phyloP scores from a whole-genome alignment of 2,113 vertebrate species.

The Strix aluco region DNA sequence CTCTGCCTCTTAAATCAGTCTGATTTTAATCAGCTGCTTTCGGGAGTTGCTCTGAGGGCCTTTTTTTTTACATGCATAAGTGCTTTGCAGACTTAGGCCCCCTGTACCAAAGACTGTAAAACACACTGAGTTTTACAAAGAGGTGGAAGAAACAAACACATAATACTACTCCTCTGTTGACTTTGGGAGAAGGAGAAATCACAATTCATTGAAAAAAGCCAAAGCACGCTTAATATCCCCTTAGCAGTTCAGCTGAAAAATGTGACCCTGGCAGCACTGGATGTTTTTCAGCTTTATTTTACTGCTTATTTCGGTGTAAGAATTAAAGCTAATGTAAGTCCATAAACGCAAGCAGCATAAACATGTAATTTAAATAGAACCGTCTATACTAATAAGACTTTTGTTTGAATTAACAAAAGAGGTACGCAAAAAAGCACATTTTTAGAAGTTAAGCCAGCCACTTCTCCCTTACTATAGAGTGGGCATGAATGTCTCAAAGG shows the following conservation, averaged over 20 bases:
- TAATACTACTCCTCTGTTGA: neutral
- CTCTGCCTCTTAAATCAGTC: constrained; percentile 10
- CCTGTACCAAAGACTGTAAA: neutral
- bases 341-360: neutral
- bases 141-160: neutral
- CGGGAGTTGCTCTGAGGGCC: neutral
- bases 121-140: neutral
- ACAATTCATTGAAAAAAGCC: neutral
- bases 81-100: neutral
- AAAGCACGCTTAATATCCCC: neutral
- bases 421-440: neutral
- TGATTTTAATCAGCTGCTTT: constrained; percentile 22
- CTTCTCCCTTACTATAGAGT: neutral
- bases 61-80: neutral
- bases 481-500: neutral
- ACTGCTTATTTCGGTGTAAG: neutral
- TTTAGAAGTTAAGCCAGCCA: neutral
- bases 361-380: neutral
- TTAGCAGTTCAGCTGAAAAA: constrained; percentile 16
- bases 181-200: neutral
- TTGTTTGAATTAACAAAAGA: neutral
- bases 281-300: constrained; percentile 17
- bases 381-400: neutral
- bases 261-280: neutral
- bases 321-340: neutral